Percentiles rank a stretch among this genome's conserved stretches.
Evolutionary conservation across 2,113 vertebrate species (phyloP).

Genomic region (Osmerus mordax): DNA sequence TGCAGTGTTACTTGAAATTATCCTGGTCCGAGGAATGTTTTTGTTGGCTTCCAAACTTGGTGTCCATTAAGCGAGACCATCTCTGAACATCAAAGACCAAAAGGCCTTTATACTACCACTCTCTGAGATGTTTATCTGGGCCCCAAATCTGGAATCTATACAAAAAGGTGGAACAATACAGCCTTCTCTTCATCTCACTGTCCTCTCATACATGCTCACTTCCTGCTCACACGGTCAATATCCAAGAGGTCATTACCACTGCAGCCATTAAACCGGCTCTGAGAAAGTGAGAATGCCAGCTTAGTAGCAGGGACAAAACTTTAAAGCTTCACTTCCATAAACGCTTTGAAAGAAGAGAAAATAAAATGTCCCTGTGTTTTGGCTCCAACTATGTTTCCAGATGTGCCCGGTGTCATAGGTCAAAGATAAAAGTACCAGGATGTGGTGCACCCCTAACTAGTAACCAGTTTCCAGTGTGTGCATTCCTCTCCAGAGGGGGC

Average conservation of each 20-base stretch:
- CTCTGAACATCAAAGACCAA: conserved; percentile 74
- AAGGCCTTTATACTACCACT: conserved; percentile 64
- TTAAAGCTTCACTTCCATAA: conserved; percentile 67
- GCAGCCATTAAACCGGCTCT: conserved; percentile 68
- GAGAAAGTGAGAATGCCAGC: conserved; percentile 52
- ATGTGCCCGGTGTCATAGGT: conserved; percentile 89
- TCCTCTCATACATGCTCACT: conserved; percentile 62
- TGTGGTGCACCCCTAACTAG: conserved; percentile 77
- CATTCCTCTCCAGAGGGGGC: conserved; percentile 82
- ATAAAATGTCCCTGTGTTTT: conserved; percentile 87
- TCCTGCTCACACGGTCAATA: conserved; percentile 66
- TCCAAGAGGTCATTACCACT: conserved; percentile 78
- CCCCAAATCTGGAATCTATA: conserved; percentile 74
- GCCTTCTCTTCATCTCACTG: conserved; percentile 64
- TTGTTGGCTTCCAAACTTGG: conserved; percentile 69
- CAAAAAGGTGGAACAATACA: conserved; percentile 68
- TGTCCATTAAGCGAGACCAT: conserved; percentile 73
- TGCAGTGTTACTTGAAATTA: conserved; percentile 58
- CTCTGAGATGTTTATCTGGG: conserved; percentile 77
- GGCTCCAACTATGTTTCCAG: conserved; percentile 91
- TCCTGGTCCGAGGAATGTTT: conserved; percentile 72
- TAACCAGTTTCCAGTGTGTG: conserved; percentile 72
- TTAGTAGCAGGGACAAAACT: conserved; percentile 44
- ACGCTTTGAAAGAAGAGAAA: conserved; percentile 75
- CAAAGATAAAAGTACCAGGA: conserved; percentile 94